These are phyloP conservation scores for Boulengeromyrus knoepffleri DNA, from an alignment of 2,113 vertebrate genomes.

Conservation along the genomic window DNA sequence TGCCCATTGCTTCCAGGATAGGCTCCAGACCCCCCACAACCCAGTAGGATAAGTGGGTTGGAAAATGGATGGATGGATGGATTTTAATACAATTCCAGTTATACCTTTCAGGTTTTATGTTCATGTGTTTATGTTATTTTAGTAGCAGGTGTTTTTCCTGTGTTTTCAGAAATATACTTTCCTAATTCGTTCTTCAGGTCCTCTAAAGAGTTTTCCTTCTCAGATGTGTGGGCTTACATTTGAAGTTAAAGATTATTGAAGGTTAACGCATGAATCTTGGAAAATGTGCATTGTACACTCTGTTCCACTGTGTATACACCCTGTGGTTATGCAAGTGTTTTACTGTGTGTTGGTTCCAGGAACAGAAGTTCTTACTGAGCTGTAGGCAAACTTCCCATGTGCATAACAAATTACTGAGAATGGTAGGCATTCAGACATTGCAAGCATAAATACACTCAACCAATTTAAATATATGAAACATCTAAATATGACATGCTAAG, in stretches of 20 bases:
- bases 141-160: not conserved
- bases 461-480: not conserved
- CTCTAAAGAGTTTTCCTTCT: not conserved
- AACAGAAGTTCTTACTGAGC: not conserved
- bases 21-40: no score
- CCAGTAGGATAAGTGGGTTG: no score
- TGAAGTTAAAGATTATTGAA: not conserved
- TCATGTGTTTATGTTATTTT: not conserved
- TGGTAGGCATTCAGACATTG: not conserved
- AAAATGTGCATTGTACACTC: not conserved
- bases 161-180: not conserved
- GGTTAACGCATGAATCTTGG: not conserved
- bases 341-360: not conserved
- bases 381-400: not conserved
- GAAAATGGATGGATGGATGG: no score
- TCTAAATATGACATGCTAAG: not conserved
- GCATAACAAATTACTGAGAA: not conserved
- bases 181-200: not conserved
- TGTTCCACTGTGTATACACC: not conserved
- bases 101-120: not conserved
- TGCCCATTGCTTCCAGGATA: no score
- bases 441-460: not conserved
- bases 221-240: not conserved
- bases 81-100: not conserved
- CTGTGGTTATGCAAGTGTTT: not conserved